A percentile compares a stretch with the other conserved stretches of the same genome.
These are phyloP conservation scores for Scaptomyza cyrtandrae DNA, from an alignment of 2,888 invertebrate genomes.

Conservation along the genomic window DNA sequence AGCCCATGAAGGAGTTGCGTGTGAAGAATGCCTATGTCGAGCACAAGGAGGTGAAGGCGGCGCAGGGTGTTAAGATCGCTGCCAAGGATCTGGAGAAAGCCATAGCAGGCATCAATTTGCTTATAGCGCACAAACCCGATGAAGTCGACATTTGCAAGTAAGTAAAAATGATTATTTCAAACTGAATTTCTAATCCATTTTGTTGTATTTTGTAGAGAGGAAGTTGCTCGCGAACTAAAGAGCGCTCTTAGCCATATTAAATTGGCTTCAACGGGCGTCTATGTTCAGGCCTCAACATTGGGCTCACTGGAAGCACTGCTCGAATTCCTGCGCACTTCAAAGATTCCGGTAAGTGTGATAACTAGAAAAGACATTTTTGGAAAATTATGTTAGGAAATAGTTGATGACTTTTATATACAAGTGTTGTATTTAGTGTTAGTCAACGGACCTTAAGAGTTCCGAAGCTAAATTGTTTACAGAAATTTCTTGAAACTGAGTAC, in stretches of 20 bases:
- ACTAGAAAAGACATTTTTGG: too few relatives aligned
- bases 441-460: too few relatives aligned
- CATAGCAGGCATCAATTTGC: constrained; percentile 96
- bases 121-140: constrained; percentile 96
- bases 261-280: constrained; percentile 95
- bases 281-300: constrained; percentile 99
- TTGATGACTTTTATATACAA: too few relatives aligned
- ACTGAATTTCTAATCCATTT: background rate
- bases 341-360: constrained; percentile 93
- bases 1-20: constrained; percentile 97
- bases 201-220: constrained; percentile 87
- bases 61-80: constrained; percentile 99
- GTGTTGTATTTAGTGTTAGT: too few relatives aligned
- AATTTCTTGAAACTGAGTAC: too few relatives aligned
- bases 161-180: constrained; percentile 38
- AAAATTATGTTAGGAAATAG: too few relatives aligned
- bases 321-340: constrained; percentile 95
- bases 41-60: constrained; percentile 96
- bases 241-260: constrained; percentile 96
- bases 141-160: constrained; percentile 94
- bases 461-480: too few relatives aligned
- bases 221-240: constrained; percentile 94
- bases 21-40: constrained; percentile 99
- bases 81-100: constrained; percentile 99
- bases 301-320: constrained; percentile 98